A percentile compares a stretch with the other conserved stretches of the same genome.
phyloP scores from a whole-genome alignment of 2,113 vertebrate species.

The Oophaga pumilio region DNA sequence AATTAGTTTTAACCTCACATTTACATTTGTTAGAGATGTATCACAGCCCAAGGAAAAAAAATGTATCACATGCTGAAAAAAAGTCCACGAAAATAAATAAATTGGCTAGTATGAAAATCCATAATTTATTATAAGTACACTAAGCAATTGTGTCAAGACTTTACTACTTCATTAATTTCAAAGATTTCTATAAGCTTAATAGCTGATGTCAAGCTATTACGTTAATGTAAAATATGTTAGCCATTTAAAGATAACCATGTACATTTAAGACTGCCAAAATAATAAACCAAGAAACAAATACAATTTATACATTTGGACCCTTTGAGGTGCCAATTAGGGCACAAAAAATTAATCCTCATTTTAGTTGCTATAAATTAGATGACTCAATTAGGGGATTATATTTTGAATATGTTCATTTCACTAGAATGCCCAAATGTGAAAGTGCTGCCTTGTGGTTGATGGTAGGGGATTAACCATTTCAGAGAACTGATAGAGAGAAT shows the following conservation, averaged over 20 bases:
- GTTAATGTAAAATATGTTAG: slow-evolving; percentile 30
- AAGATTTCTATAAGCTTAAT: slow-evolving; percentile 5
- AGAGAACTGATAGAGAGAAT: slow-evolving; percentile 34
- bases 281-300: slow-evolving; percentile 31
- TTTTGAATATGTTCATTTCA: slow-evolving; percentile 46
- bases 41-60: neutral
- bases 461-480: slow-evolving; percentile 40
- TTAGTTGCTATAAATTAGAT: slow-evolving; percentile 40
- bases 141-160: neutral
- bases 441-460: slow-evolving; percentile 40
- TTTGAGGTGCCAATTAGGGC: slow-evolving; percentile 28
- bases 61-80: no score
- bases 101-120: neutral
- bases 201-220: slow-evolving; percentile 26
- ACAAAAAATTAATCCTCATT: slow-evolving; percentile 23
- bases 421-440: slow-evolving; percentile 45
- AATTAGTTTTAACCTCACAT: neutral
- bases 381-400: slow-evolving; percentile 49
- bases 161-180: slow-evolving; percentile 28
- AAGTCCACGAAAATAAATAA: neutral
- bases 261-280: slow-evolving; percentile 1
- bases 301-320: slow-evolving; percentile 19
- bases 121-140: slow-evolving; percentile 21
- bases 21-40: neutral
- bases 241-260: slow-evolving; percentile 5